Conservation (phyloP, 2,797 vertebrate species). For the Limosa lapponica region DNA sequence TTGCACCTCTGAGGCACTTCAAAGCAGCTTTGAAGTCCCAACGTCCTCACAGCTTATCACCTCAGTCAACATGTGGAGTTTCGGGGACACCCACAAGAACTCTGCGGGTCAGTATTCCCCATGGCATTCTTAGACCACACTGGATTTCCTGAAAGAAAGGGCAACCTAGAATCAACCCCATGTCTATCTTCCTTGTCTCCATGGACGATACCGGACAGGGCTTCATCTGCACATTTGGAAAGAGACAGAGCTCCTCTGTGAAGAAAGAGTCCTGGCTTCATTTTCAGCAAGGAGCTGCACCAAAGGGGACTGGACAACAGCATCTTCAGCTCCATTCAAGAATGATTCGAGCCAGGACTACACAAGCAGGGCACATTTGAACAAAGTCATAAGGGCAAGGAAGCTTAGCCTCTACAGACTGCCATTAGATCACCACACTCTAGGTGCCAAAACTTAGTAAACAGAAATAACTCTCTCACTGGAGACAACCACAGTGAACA, state of each 20-base stretch:
- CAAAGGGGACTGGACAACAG: not conserved
- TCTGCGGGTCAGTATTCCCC: not conserved
- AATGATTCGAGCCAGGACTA: not conserved
- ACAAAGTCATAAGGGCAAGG: not conserved
- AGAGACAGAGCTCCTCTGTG: not conserved
- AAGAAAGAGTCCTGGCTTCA: not conserved
- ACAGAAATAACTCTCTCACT: not conserved
- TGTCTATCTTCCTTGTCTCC: not conserved
- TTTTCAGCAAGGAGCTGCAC: not conserved
- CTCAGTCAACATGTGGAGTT: rapidly evolving
- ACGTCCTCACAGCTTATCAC: not conserved
- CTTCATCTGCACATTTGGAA: not conserved
- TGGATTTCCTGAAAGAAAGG: not conserved
- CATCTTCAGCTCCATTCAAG: not conserved
- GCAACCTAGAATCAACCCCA: not conserved
- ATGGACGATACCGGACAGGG: not conserved
- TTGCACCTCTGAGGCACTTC: not conserved
- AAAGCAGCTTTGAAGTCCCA: not conserved
- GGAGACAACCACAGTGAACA: not conserved
- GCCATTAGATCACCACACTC: not conserved
- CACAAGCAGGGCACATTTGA: not conserved
- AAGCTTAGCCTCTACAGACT: not conserved
- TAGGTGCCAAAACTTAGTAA: not conserved
- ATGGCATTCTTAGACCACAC: not conserved
- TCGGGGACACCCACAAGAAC: not conserved